Evolutionary conservation across 2,797 vertebrate genomes (phyloP), one percentile per base, ranked within the genome.

Genomic region (Myotis pilosus): DNA sequence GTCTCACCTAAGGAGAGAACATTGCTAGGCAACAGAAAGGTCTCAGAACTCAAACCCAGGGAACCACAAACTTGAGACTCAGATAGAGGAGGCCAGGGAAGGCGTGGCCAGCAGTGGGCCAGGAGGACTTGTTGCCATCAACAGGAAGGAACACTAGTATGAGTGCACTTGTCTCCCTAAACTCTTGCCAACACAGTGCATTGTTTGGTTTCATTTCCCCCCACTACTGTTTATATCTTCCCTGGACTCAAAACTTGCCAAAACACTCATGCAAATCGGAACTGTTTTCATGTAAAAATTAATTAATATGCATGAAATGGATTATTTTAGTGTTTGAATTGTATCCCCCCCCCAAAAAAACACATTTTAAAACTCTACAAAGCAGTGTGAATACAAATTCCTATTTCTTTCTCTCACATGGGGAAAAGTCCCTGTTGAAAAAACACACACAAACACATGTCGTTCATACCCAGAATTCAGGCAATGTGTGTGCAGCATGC

Each of bases 261-360:
- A 94, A 92, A 76, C 60, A 55, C 66, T 94, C 92, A 89, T 78
- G 84, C 76, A 95, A 96, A 93, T 95, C 89, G 79, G 91, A 91
- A 97, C 94, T 95, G 84, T 95, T 96, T 95, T 95, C 95, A 89
- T 90, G 89, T 91, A 96, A 94, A 97, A 95, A 94, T 95, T 36
- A 94, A 96, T 96, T 97, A 96, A 96, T 94, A 97, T 97, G 94
- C 92, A 97, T 94, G 94, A 84, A 97, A 94, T 91, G 92, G 78
- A 96, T 97, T 92, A 95, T 94, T 97, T 96, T 95, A 85, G 89
- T 96, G 86, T 96, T 95, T 94, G 88, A 96, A 92, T 93, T 90
- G 79, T 90, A 96, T 96, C 94, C 92, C 96, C 96, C 93, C 75
- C 51, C n/a, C n/a, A n/a, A n/a, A n/a, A 85, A 96, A 96, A 96